These are phyloP conservation scores for Gerosis bhagava DNA, from an alignment of 2,888 invertebrate species.

Conservation along the genomic window DNA sequence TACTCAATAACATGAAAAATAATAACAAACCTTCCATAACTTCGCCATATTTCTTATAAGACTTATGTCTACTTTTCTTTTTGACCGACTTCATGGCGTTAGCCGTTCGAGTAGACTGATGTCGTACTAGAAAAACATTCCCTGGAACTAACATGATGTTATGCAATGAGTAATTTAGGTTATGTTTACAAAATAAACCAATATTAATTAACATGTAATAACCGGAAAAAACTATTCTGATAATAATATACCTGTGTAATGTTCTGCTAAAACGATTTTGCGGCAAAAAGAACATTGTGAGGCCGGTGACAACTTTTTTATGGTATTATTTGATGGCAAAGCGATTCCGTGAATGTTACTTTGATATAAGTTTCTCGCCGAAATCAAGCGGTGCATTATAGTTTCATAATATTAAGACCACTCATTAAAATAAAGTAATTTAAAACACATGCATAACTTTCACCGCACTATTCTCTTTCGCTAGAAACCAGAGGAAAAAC, in stretches of 20 bases:
- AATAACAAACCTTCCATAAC: constrained; percentile 85
- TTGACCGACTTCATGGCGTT: constrained; percentile 56
- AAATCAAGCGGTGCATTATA: constrained; percentile 72
- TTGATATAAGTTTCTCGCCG: constrained; percentile 66
- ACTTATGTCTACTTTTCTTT: constrained; percentile 73
- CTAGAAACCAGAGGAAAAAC: constrained; percentile 29
- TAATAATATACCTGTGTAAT: constrained; percentile 67
- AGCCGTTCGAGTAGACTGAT: constrained; percentile 71
- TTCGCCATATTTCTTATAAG: constrained; percentile 84
- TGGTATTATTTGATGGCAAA: constrained; percentile 46
- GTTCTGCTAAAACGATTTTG: constrained; percentile 56
- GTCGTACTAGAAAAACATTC: constrained; percentile 49
- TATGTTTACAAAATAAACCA: constrained; percentile 43
- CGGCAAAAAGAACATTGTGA: constrained; percentile 74
- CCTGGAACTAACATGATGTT: constrained; percentile 62
- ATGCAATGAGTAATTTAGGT: constrained; percentile 61
- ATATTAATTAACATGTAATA: too few species aligned
- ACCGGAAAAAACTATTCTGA: too few species aligned
- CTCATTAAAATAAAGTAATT: constrained; percentile 38
- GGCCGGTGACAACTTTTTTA: constrained; percentile 47
- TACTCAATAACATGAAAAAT: too few species aligned
- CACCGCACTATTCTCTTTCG: background rate
- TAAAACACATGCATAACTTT: constrained; percentile 39
- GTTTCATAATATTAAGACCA: constrained; percentile 32
- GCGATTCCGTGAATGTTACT: constrained; percentile 58